Evolutionary conservation across 37 sponge, comb jelly and placozoan species (phyloP).

Genomic region (Cliona cf. orientalis): DNA sequence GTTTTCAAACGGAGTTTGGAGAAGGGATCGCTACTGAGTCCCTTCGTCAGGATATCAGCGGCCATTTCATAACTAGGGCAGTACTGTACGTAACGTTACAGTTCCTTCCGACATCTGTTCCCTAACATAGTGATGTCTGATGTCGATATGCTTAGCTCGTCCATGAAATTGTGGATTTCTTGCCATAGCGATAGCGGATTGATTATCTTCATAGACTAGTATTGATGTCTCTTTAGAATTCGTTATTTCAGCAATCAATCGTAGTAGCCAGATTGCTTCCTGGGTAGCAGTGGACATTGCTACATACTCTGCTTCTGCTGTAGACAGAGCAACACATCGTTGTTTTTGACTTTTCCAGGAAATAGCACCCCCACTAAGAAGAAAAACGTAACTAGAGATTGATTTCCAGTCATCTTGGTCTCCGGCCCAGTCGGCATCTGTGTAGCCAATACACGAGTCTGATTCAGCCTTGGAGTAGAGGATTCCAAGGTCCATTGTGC

Average conservation of each 20-base stretch:
- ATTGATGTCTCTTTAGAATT: conserved; percentile 5
- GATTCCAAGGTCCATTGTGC: conserved; percentile 30
- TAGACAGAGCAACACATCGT: conserved; percentile 42
- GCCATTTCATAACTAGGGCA: conserved; percentile 53
- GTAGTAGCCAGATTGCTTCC: conserved; percentile 54
- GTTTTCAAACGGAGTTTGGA: conserved; percentile 2
- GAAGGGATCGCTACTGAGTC: conserved; percentile 23
- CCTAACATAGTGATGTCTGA: conserved; percentile 35
- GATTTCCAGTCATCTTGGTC: conserved; percentile 44
- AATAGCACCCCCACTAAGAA: conserved; percentile 28
- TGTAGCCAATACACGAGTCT: conserved; percentile 36
- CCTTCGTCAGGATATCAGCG: conserved; percentile 22
- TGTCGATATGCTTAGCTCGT: conserved; percentile 50
- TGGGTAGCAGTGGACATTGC: conserved; percentile 58
- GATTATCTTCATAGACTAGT: conserved; percentile 59
- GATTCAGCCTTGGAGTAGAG: conserved; percentile 16
- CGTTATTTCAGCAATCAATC: conserved; percentile 28
- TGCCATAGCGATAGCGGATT: conserved; percentile 50
- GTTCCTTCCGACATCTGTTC: conserved; percentile 4
- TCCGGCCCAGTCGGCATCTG: conserved; percentile 65
- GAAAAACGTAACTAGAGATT: conserved; percentile 43
- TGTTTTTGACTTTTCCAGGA: conserved; percentile 56
- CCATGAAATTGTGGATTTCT: conserved; percentile 63
- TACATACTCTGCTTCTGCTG: conserved; percentile 65
- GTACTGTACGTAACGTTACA: conserved; percentile 34